Conservation (phyloP, 2,113 vertebrate genomes). For the Ctenomys sociabilis region DNA sequence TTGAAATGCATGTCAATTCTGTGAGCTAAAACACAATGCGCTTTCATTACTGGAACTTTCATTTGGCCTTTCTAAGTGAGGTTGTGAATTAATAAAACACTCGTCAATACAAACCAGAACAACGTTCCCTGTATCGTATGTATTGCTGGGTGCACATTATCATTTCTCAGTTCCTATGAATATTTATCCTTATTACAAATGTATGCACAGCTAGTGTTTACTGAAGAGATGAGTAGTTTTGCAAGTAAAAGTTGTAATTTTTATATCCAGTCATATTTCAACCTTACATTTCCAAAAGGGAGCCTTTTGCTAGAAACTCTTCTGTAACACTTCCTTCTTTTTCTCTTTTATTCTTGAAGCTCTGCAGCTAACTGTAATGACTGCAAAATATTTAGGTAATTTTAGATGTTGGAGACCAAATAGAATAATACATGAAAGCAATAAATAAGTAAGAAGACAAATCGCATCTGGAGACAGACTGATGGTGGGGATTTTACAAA, state of each 20-base stretch:
- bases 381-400: constrained; percentile 79
- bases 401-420: constrained; percentile 73
- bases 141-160: constrained; percentile 3
- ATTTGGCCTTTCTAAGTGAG: not conserved
- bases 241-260: constrained; percentile 42
- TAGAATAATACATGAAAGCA: constrained; percentile 78
- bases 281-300: constrained; percentile 59
- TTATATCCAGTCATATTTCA: constrained; percentile 45
- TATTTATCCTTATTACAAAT: constrained; percentile 59
- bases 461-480: constrained; percentile 62
- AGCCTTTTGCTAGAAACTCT: constrained; percentile 53
- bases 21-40: not conserved
- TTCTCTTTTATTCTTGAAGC: constrained; percentile 44
- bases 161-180: constrained; percentile 64
- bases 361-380: constrained; percentile 66
- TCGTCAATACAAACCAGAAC: constrained; percentile 48
- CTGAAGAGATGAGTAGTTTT: constrained; percentile 64
- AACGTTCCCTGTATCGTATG: not conserved
- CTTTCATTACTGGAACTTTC: constrained; percentile 34
- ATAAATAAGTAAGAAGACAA: constrained; percentile 82
- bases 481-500: constrained; percentile 54
- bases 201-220: constrained; percentile 58
- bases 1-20: not conserved
- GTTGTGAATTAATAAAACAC: not conserved
- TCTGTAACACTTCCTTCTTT: constrained; percentile 49